Conservation (phyloP, 2,797 vertebrate species). For the Antrozous pallidus region DNA sequence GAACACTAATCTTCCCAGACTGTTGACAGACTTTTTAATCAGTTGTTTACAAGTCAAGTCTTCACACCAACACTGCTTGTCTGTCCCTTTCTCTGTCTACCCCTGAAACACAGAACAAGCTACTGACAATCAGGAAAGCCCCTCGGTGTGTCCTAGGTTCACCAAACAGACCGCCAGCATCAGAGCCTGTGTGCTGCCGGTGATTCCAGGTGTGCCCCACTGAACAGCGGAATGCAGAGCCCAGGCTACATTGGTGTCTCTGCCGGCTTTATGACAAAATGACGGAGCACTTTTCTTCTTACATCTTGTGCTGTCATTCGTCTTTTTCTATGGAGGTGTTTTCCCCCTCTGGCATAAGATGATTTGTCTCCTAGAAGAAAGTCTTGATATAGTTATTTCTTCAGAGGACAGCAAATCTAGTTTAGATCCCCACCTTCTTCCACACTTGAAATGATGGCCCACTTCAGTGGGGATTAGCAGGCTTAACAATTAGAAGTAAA, state of each 20-base stretch:
- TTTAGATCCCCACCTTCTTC: neutral
- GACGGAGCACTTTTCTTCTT: conserved; percentile 33
- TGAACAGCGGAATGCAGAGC: neutral
- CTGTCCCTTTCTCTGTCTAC: neutral
- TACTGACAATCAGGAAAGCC: neutral
- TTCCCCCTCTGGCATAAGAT: neutral
- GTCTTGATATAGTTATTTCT: conserved; percentile 40
- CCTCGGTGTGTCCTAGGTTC: accelerated
- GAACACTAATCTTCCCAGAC: neutral
- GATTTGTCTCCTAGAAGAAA: conserved; percentile 15
- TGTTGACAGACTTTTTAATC: neutral
- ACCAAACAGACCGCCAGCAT: accelerated
- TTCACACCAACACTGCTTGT: neutral
- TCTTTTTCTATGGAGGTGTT: conserved; percentile 12
- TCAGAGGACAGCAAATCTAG: neutral
- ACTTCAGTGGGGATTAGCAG: neutral
- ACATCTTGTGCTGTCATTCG: conserved; percentile 27
- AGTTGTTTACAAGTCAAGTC: neutral
- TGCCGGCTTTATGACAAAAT: conserved; percentile 22
- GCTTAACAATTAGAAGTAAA: neutral
- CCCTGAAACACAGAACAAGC: neutral
- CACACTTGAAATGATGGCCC: neutral
- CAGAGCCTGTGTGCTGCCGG: neutral
- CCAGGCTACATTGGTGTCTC: neutral
- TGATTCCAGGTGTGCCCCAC: neutral